Evolutionary conservation across 2,113 vertebrate species (phyloP).

Genomic region (Pelodiscus sinensis): DNA sequence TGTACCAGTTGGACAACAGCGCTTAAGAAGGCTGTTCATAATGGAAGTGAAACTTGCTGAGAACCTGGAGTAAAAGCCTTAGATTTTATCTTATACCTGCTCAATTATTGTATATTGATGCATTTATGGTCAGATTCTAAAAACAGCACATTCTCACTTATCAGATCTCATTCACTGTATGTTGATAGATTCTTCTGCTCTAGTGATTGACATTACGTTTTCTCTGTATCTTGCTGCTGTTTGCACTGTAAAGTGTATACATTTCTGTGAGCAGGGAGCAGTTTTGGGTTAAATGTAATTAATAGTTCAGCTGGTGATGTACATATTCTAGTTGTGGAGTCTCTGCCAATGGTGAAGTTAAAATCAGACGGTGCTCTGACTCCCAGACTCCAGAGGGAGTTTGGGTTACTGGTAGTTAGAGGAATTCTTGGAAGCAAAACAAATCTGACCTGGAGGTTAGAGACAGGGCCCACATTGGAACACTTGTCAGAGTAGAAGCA

Average conservation of each 20-base stretch:
- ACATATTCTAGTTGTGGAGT: rapidly evolving
- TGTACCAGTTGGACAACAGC: rapidly evolving
- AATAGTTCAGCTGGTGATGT: rapidly evolving
- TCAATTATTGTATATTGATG: not conserved
- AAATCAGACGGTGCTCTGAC: not conserved
- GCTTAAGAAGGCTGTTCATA: rapidly evolving
- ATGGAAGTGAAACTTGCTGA: not conserved
- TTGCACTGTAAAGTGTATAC: not conserved
- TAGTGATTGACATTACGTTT: not conserved
- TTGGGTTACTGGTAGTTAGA: not conserved
- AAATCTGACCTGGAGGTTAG: not conserved
- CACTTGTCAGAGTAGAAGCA: rapidly evolving
- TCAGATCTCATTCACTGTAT: rapidly evolving
- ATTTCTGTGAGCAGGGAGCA: not conserved
- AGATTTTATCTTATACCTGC: not conserved
- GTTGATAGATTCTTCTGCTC: rapidly evolving
- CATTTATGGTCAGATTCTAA: not conserved
- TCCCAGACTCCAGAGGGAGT: not conserved
- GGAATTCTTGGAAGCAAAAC: constrained; percentile 5
- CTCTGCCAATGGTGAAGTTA: rapidly evolving
- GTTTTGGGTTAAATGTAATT: not conserved
- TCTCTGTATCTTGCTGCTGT: not conserved
- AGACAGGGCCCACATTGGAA: not conserved
- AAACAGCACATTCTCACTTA: not conserved
- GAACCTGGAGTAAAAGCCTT: not conserved